Percentiles rank a stretch among this genome's conserved stretches.
Evolutionary conservation across 2,113 vertebrate species (phyloP).

Genomic region (Pagrus major): DNA sequence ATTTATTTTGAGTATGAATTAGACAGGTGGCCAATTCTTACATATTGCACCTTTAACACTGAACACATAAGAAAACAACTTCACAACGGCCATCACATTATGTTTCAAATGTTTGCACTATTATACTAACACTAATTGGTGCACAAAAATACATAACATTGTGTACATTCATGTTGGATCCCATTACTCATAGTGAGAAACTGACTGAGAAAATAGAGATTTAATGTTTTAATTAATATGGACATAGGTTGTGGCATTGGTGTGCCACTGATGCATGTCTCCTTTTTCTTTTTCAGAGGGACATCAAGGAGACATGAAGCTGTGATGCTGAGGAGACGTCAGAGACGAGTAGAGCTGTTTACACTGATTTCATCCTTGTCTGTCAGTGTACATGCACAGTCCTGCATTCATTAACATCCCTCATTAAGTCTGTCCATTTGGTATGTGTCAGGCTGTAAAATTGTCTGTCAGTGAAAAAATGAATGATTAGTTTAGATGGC

Average conservation of each 20-base stretch:
- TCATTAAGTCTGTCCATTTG: neutral
- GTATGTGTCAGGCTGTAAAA: constrained; percentile 16
- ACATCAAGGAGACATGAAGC: constrained; percentile 33
- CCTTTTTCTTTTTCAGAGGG: constrained; percentile 17
- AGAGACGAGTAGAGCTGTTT: constrained; percentile 2
- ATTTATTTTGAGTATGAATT: no score
- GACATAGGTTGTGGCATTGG: neutral
- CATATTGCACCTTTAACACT: no score
- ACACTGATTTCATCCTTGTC: neutral
- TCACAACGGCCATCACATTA: no score
- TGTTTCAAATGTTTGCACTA: no score
- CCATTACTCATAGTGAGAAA: no score
- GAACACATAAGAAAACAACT: no score
- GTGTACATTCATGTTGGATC: no score
- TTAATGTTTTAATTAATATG: no score
- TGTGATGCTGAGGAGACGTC: constrained; percentile 4
- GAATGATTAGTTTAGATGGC: neutral
- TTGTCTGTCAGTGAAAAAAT: neutral
- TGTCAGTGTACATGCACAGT: neutral
- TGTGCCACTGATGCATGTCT: neutral
- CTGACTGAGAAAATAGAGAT: no score
- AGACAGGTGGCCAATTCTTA: no score
- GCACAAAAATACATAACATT: no score
- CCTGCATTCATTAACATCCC: neutral
- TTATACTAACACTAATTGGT: no score